Conservation (phyloP, 1,140 invertebrate species). For the Pseudomyrmex cubaensis region DNA sequence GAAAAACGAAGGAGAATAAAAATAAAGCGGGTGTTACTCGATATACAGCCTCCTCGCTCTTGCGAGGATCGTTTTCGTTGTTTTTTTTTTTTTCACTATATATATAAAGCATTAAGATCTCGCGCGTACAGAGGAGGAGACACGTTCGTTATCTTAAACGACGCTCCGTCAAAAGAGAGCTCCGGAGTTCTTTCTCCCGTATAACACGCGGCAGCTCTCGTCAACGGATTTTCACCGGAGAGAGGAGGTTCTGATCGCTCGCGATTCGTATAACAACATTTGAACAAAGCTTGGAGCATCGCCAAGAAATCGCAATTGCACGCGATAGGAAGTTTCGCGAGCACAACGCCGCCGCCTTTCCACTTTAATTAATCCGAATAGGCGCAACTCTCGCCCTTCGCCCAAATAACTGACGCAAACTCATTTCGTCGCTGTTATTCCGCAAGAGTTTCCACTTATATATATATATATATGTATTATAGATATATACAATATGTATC, state of each 20-base stretch:
- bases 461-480: not conserved
- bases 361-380: conserved; percentile 59
- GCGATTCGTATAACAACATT: conserved; percentile 12
- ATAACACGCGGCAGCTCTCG: not conserved
- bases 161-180: conserved; percentile 38
- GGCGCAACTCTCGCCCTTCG: conserved; percentile 18
- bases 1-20: conserved; percentile 7
- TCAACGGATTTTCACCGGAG: not conserved
- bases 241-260: conserved; percentile 22
- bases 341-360: conserved; percentile 62
- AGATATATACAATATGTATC: not conserved
- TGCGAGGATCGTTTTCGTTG: conserved; percentile 12
- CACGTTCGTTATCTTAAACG: conserved; percentile 54
- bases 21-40: conserved; percentile 36
- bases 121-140: not conserved
- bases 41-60: not conserved
- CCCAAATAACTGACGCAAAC: conserved; percentile 49
- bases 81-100: conserved; percentile 24
- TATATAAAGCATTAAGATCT: not conserved
- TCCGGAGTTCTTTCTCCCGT: not conserved
- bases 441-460: not conserved
- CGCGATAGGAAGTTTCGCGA: conserved; percentile 64
- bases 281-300: conserved; percentile 40
- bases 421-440: conserved; percentile 42
- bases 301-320: conserved; percentile 52